A percentile compares a stretch with the other conserved stretches of the same genome.
Evolutionary conservation across 2,113 vertebrate species (phyloP).

Genomic region (Apteryx mantelli): DNA sequence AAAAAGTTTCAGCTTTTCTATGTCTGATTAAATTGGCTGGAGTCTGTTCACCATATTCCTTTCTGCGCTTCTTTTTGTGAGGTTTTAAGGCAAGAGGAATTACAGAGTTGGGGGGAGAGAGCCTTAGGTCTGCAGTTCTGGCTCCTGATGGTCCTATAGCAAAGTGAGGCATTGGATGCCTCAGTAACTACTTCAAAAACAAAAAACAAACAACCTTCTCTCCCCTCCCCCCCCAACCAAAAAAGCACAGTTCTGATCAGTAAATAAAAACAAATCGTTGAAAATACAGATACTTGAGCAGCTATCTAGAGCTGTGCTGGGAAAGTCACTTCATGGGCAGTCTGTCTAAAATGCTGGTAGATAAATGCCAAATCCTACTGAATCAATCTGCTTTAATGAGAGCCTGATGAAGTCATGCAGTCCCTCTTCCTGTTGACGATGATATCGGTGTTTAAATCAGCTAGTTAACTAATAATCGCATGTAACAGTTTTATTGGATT

Average conservation of each 20-base stretch:
- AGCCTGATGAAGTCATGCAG: too few species aligned
- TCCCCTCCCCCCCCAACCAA: background rate
- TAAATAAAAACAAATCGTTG: background rate
- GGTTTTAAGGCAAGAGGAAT: background rate
- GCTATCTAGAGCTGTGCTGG: too few species aligned
- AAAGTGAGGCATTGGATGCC: background rate
- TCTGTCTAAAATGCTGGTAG: background rate
- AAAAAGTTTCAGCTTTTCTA: background rate
- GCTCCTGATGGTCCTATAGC: background rate
- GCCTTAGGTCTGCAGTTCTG: background rate
- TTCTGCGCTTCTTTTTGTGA: background rate
- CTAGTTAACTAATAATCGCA: background rate
- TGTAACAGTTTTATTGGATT: background rate
- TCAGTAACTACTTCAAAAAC: background rate
- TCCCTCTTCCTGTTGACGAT: too few species aligned
- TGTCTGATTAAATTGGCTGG: background rate
- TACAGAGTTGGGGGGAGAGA: background rate
- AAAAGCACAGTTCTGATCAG: background rate
- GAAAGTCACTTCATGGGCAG: background rate
- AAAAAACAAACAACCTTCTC: background rate
- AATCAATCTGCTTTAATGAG: background rate
- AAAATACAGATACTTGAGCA: background rate
- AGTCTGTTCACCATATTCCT: background rate
- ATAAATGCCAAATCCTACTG: background rate
- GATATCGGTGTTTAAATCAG: background rate